Conservation (phyloP, 35 echinoderm and acorn worm genomes). For the Ophioderma brevispina region DNA sequence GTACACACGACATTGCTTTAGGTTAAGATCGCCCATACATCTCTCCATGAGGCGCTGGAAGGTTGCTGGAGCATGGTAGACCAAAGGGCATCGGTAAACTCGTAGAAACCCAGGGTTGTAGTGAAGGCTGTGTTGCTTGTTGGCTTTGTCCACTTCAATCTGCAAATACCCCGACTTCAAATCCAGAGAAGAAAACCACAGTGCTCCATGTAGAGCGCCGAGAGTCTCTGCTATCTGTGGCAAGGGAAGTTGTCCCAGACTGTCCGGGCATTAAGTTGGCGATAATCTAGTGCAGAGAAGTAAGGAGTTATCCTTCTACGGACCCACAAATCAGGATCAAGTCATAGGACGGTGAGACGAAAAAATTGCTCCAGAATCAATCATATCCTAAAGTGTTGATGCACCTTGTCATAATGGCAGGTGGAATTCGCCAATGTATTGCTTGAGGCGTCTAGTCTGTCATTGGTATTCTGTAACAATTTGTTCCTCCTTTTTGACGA, state of each 20-base stretch:
- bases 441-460: slow-evolving; percentile 31
- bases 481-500: too few species aligned
- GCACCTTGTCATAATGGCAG: slow-evolving; percentile 27
- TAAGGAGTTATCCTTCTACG: slow-evolving; percentile 1
- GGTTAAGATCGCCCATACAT: slow-evolving; percentile 57
- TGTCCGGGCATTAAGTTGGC: slow-evolving; percentile 32
- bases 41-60: slow-evolving; percentile 54
- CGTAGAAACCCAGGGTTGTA: slow-evolving; percentile 56
- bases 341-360: slow-evolving; percentile 36
- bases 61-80: slow-evolving; percentile 33
- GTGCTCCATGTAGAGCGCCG: slow-evolving; percentile 35
- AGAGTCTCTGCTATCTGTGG: slow-evolving; percentile 29
- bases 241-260: slow-evolving; percentile 30
- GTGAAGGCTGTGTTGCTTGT: slow-evolving; percentile 58
- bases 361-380: slow-evolving; percentile 23
- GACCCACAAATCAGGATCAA: slow-evolving; percentile 43
- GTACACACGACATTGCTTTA: slow-evolving; percentile 42
- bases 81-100: slow-evolving; percentile 61
- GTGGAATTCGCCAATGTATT: slow-evolving; percentile 30
- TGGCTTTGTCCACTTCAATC: slow-evolving; percentile 36
- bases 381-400: slow-evolving; percentile 30
- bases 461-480: slow-evolving; percentile 33
- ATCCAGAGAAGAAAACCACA: slow-evolving; percentile 45
- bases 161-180: slow-evolving; percentile 53
- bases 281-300: slow-evolving; percentile 50